Conservation (phyloP, 2,797 vertebrate species). For the Pteropus rufus region DNA sequence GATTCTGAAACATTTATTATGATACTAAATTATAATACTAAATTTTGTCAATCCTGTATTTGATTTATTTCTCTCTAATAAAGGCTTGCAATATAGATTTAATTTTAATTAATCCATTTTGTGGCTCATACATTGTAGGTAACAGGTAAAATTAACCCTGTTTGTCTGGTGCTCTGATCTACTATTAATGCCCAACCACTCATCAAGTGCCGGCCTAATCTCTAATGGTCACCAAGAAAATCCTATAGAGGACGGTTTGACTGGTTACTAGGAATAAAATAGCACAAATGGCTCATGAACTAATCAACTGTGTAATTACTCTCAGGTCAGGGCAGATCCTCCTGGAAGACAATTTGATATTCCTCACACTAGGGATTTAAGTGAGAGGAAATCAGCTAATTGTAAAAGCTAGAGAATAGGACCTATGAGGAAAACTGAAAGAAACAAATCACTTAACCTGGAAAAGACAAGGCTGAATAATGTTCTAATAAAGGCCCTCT, state of each 20-base stretch:
- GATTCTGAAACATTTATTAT: background rate
- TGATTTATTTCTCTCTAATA: background rate
- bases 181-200: background rate
- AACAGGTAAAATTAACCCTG: background rate
- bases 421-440: background rate
- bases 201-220: background rate
- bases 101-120: background rate
- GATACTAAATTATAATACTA: too few relatives aligned
- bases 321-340: background rate
- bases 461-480: background rate
- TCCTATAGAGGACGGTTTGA: background rate
- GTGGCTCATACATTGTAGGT: background rate
- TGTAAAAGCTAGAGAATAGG: constrained; percentile 12
- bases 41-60: background rate
- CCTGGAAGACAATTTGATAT: background rate
- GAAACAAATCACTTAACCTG: background rate
- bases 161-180: background rate
- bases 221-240: background rate
- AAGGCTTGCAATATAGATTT: background rate
- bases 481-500: background rate
- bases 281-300: background rate
- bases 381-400: background rate
- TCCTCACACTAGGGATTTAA: background rate
- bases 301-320: background rate
- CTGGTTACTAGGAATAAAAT: background rate